Evolutionary conservation across 2,888 invertebrate species (phyloP).

Genomic region (Cylloceria caligata): DNA sequence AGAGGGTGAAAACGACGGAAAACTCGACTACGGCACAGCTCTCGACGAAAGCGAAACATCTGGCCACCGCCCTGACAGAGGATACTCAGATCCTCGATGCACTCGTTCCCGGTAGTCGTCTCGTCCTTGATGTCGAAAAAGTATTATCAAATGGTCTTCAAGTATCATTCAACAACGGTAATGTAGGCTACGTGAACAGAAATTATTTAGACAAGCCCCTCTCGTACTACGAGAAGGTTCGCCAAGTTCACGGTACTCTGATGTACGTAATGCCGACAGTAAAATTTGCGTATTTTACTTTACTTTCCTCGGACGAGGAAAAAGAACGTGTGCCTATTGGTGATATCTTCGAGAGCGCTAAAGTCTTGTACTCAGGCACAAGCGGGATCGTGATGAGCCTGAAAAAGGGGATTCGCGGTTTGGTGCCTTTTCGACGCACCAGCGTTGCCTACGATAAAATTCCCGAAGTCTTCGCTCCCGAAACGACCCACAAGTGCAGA

Average conservation of each 20-base stretch:
- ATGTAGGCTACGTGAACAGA: constrained; percentile 84
- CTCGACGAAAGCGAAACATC: constrained; percentile 82
- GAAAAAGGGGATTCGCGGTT: constrained; percentile 76
- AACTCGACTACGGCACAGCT: constrained; percentile 86
- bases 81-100: constrained; percentile 83
- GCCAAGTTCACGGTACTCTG: constrained; percentile 80
- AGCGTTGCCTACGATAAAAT: constrained; percentile 81
- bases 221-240: constrained; percentile 72
- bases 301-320: constrained; percentile 77
- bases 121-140: constrained; percentile 82
- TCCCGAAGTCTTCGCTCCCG: constrained; percentile 84
- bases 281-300: constrained; percentile 89
- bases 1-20: constrained; percentile 84
- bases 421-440: constrained; percentile 78
- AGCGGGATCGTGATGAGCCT: constrained; percentile 83
- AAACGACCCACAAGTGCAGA: constrained; percentile 85
- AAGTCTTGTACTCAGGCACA: constrained; percentile 84
- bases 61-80: constrained; percentile 74
- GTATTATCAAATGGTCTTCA: constrained; percentile 84
- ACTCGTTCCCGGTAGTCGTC: constrained; percentile 83
- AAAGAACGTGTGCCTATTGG: constrained; percentile 85
- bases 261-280: constrained; percentile 89
- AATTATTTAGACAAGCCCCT: constrained; percentile 76
- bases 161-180: constrained; percentile 84
- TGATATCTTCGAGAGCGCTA: constrained; percentile 87